Conservation (phyloP, 2,888 invertebrate genomes). For the Panzeria rudis region DNA sequence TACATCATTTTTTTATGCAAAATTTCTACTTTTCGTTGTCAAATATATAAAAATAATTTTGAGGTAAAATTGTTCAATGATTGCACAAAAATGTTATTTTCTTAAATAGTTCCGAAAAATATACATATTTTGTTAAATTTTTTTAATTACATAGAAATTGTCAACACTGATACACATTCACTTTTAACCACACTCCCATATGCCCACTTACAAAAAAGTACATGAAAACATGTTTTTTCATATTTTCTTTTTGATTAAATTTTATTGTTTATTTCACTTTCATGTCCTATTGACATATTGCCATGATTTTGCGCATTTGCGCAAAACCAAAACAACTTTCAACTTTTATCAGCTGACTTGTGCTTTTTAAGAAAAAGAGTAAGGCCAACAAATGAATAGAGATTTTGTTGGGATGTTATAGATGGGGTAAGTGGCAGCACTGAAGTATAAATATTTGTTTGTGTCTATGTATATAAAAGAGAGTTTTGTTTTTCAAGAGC, state of each 20-base stretch:
- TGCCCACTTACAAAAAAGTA: conserved; percentile 12
- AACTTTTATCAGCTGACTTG: conserved; percentile 52
- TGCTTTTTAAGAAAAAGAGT: conserved; percentile 24
- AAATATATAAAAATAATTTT: too few relatives aligned
- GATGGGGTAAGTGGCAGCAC: neutral
- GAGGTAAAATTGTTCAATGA: too few relatives aligned
- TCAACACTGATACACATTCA: neutral
- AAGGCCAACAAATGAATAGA: neutral
- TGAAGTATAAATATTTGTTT: too few relatives aligned
- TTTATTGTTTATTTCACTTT: conserved; percentile 69
- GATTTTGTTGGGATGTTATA: too few relatives aligned
- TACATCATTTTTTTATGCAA: too few relatives aligned
- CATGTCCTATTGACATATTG: conserved; percentile 63
- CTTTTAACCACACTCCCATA: neutral
- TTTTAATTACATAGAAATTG: neutral
- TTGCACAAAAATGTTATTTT: too few relatives aligned
- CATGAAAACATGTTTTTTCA: conserved; percentile 11
- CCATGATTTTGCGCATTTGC: conserved; percentile 53
- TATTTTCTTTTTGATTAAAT: conserved; percentile 47
- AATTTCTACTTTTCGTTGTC: too few relatives aligned
- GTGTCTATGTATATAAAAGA: too few relatives aligned
- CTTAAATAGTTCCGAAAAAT: too few relatives aligned
- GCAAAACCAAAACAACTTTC: conserved; percentile 2
- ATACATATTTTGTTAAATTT: too few relatives aligned
- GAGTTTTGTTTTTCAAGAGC: conserved; percentile 7